Percentiles rank a stretch among this genome's conserved stretches.
phyloP scores from a whole-genome alignment of 1,140 invertebrate species.

The Meteorus sp. region DNA sequence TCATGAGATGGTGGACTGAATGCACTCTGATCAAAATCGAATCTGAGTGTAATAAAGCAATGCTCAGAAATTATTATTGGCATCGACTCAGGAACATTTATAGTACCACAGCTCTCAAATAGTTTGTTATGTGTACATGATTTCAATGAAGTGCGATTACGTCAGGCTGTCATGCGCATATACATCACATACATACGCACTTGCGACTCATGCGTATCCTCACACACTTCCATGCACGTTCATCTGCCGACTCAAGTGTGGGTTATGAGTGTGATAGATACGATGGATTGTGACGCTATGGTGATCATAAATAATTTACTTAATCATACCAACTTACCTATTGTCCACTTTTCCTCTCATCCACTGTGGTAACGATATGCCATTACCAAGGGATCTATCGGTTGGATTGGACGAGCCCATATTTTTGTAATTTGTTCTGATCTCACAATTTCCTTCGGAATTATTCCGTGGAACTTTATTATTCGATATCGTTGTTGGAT shows the following conservation, averaged over 20 bases:
- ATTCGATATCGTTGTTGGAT: conserved; percentile 6
- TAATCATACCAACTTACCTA: conserved; percentile 39
- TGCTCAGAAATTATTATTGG: neutral
- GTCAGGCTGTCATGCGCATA: too few relatives aligned
- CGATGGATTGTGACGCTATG: neutral
- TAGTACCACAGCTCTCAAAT: conserved; percentile 2
- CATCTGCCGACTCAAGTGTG: too few relatives aligned
- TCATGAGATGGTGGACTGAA: conserved; percentile 72
- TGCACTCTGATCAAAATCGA: conserved; percentile 67
- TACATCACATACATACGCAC: too few relatives aligned
- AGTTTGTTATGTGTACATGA: neutral
- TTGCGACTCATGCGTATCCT: too few relatives aligned
- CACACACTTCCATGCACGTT: too few relatives aligned
- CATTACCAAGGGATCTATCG: conserved; percentile 57
- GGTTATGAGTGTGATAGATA: too few relatives aligned
- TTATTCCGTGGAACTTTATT: conserved; percentile 19
- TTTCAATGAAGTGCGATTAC: neutral
- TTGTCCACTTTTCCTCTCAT: conserved; percentile 61
- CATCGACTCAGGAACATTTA: conserved; percentile 7
- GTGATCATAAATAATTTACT: neutral
- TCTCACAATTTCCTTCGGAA: neutral
- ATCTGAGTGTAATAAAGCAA: conserved; percentile 60
- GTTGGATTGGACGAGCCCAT: conserved; percentile 55
- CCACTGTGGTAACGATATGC: conserved; percentile 63
- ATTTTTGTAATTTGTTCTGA: conserved; percentile 1